Conservation (phyloP, 2,797 vertebrate species). For the Propithecus deckenii region DNA sequence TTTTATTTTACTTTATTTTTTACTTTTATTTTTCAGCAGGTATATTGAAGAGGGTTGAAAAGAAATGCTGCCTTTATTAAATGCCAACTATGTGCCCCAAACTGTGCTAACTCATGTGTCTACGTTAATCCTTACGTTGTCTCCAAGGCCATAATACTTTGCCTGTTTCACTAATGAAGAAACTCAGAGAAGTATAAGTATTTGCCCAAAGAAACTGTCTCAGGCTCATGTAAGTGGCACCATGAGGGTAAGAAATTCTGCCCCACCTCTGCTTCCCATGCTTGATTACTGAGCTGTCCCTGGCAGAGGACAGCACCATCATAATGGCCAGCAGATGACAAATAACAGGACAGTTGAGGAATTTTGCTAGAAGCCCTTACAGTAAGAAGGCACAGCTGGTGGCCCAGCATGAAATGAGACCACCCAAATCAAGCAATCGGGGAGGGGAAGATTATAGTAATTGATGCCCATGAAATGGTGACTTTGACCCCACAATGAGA, state of each 20-base stretch:
- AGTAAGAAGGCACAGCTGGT: neutral
- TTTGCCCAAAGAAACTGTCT: neutral
- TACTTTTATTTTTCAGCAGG: conserved; percentile 26
- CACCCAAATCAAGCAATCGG: neutral
- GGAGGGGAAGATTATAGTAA: neutral
- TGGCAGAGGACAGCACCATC: neutral
- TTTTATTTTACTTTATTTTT: conserved; percentile 28
- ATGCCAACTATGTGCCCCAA: neutral
- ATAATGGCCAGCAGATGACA: neutral
- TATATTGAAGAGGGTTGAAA: neutral
- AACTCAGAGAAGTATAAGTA: neutral
- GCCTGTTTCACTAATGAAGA: conserved; percentile 3
- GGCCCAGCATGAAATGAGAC: neutral
- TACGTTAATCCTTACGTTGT: neutral
- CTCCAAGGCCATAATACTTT: neutral
- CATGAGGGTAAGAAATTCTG: neutral
- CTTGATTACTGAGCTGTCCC: neutral
- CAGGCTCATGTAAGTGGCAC: neutral
- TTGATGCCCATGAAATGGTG: neutral
- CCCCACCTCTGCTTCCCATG: neutral
- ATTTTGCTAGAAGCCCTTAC: neutral
- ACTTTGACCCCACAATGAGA: neutral
- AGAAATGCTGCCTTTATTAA: neutral
- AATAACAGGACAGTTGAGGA: neutral
- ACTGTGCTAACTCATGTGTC: neutral